Conservation (phyloP, 2,113 vertebrate genomes). For the Megaceryle maxima region DNA sequence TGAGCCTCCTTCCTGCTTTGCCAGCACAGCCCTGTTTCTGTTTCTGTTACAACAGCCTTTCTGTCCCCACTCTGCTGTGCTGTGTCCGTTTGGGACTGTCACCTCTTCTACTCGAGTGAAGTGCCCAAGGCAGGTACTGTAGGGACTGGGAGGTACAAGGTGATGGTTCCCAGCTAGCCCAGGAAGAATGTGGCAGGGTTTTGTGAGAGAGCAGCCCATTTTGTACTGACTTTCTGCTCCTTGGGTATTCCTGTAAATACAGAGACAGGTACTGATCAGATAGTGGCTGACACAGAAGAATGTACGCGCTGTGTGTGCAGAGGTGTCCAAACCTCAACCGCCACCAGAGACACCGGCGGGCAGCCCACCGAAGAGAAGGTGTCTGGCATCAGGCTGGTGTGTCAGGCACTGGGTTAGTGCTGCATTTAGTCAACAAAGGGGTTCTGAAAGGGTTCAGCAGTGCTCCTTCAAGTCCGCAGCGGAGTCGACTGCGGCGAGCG, state of each 20-base stretch:
- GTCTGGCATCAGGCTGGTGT: neutral
- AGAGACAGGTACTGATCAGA: neutral
- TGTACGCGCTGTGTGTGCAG: neutral
- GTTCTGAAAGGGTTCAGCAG: neutral
- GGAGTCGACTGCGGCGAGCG: fast-evolving
- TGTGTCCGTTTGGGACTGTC: neutral
- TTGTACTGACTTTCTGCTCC: neutral
- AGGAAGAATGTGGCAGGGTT: neutral
- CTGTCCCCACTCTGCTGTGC: neutral
- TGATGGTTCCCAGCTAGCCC: neutral
- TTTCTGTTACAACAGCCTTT: neutral
- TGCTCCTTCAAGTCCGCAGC: fast-evolving
- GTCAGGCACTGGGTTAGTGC: fast-evolving
- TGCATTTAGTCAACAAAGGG: neutral
- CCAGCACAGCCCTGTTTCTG: neutral
- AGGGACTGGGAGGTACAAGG: neutral
- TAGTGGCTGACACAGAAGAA: neutral
- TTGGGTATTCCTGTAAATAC: neutral
- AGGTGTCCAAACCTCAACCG: neutral
- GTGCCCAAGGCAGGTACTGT: neutral
- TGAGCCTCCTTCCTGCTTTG: neutral
- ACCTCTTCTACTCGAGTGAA: neutral
- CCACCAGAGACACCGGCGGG: neutral
- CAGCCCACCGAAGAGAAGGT: neutral
- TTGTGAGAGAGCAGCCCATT: neutral